Conservation (phyloP, 2,888 invertebrate genomes). For the Tipula helvola region DNA sequence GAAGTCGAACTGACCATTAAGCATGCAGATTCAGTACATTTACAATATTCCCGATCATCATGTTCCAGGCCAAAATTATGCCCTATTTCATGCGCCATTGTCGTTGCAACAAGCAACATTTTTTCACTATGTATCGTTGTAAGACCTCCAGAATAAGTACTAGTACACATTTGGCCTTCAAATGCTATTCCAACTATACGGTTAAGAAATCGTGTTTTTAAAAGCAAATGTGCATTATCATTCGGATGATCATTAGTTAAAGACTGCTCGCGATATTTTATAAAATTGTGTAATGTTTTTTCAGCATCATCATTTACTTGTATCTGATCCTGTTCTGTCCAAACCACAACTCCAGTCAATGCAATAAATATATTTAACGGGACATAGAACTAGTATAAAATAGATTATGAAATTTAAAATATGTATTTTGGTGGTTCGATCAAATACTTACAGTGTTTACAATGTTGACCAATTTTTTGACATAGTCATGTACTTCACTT, state of each 20-base stretch:
- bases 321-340: slow-evolving; percentile 83
- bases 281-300: slow-evolving; percentile 77
- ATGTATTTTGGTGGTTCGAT: not conserved
- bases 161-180: slow-evolving; percentile 93
- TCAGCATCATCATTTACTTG: slow-evolving; percentile 72
- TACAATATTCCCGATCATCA: slow-evolving; percentile 79
- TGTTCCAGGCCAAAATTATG: slow-evolving; percentile 99
- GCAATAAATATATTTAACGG: slow-evolving; percentile 93
- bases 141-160: slow-evolving; percentile 92
- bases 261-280: slow-evolving; percentile 70
- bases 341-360: slow-evolving; percentile 92
- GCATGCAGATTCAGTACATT: slow-evolving; percentile 75
- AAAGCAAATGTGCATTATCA: slow-evolving; percentile 84
- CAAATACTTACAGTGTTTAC: slow-evolving; percentile 73
- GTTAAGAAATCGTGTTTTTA: slow-evolving; percentile 75
- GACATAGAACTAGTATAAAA: slow-evolving; percentile 67
- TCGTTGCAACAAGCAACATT: slow-evolving; percentile 90
- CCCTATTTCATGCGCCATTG: slow-evolving; percentile 97
- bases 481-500: slow-evolving; percentile 61
- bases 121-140: slow-evolving; percentile 83
- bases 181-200: slow-evolving; percentile 94
- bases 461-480: slow-evolving; percentile 90
- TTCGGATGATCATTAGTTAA: slow-evolving; percentile 78
- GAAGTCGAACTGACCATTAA: slow-evolving; percentile 96
- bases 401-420: not conserved